Evolutionary conservation across 2,113 vertebrate genomes (phyloP).

Genomic region (Crypturellus undulatus): DNA sequence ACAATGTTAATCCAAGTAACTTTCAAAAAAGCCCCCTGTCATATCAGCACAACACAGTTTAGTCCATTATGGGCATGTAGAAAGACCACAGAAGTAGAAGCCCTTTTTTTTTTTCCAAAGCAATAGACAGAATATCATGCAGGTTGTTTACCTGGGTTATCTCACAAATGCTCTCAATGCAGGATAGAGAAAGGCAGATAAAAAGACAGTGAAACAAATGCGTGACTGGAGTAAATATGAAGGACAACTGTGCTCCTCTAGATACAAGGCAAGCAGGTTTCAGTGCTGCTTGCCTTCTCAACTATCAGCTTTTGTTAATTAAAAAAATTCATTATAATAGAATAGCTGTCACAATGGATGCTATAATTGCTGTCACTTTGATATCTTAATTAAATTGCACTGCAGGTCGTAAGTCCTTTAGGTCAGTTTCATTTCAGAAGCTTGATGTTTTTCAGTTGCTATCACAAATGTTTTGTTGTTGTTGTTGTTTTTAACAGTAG

Average conservation of each 20-base stretch:
- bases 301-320: slow-evolving; percentile 47
- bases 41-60: slow-evolving; percentile 18
- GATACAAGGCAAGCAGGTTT: not conserved
- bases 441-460: slow-evolving; percentile 73
- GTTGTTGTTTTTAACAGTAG: slow-evolving; percentile 15
- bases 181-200: not conserved
- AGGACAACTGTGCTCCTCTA: not conserved
- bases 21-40: slow-evolving; percentile 14
- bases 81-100: slow-evolving; percentile 42
- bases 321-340: slow-evolving; percentile 69
- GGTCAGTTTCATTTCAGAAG: slow-evolving; percentile 69
- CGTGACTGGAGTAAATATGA: not conserved
- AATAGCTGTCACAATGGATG: slow-evolving; percentile 73
- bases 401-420: slow-evolving; percentile 74
- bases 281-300: not conserved
- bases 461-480: slow-evolving; percentile 1
- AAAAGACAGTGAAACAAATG: slow-evolving; percentile 7
- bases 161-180: not conserved
- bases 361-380: slow-evolving; percentile 74
- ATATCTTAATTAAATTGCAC: slow-evolving; percentile 78
- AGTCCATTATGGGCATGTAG: not conserved
- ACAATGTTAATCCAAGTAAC: not conserved
- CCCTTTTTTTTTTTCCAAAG: not conserved
- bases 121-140: not conserved
- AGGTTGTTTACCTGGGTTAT: not conserved